Base-by-base conservation (phyloP, 2,797 vertebrate species). In the Pteropus rufus region DNA sequence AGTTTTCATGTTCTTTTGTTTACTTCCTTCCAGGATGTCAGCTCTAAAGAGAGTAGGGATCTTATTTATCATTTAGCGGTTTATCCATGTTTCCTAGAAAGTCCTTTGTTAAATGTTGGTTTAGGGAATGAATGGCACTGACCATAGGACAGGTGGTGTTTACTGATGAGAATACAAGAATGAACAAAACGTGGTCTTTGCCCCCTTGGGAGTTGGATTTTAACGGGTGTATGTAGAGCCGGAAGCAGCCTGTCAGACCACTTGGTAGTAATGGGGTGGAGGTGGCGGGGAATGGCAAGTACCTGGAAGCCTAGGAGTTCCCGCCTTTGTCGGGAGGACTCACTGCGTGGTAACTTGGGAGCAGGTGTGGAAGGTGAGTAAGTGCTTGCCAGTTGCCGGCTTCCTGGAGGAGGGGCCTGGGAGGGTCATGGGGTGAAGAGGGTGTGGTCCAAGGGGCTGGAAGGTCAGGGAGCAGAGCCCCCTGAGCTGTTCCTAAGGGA, bases 291-390 rank as follows among this genome's bases (percentile, higher is more conserved):
- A 41, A 69, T 80, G 67, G 34, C 46, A 79, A 87, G 24, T 92
- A 10, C 21, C 39, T 62, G 58, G 76, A 65, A 81, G 67, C 46
- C 3, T 82, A 31, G 18, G 79, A 60, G 46, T 65, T 34, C 7
- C 15, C 7, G 44, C 11, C 49, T 64, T 6, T 5, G n/a, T 62
- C 70, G 80, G 46, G 36, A 84, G 52, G 41, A 91, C 26, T 44
- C 11, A 54, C 10, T 80, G 26, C 75, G 64, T 62, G 60, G 18
- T 29, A 58, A 49, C 64, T 18, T 95, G 70, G 94, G 69, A 91
- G 26, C 39, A 82, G 23, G 26, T 79, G 7, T 56, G 79, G 54
- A 77, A 88, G 93, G 80, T 96, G 75, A 95, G 77, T 95, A 76
- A 39, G 19, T 85, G 70, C 10, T 76, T 93, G 67, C 0, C n/a